Evolutionary conservation across 2,113 vertebrate genomes (phyloP), one percentile per base, ranked within the genome.

Genomic region (Ameiurus melas): DNA sequence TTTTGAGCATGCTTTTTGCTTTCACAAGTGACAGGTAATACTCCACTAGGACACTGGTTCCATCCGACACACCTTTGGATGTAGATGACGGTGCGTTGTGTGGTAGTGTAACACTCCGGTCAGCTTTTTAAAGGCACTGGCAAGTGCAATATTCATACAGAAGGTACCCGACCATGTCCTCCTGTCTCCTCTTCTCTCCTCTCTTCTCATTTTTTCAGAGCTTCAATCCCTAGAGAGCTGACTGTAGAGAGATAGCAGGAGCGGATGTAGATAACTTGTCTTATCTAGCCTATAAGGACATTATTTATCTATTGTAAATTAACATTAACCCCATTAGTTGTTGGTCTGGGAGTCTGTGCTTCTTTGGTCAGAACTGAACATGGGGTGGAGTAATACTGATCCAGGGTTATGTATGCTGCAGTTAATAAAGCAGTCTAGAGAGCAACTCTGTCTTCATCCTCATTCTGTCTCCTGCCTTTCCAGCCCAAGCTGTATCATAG

Each of bases 21-120:
- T 88, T 88, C 83, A 79, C 87, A 85, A 88, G 87, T 88, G 87
- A 85, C 87, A 88, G 87, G 87, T 85, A 88, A 88, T 88, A 88
- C 83, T 79, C 83, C 53, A 53, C 25, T 20, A 68, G 87, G 83
- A 53, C 20, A 16, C 30, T n/a, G 60, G 30, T 53, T 80, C 51
- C 58, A 79, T 84, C 30, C 51, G 7, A 62, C 87, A 88, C 83
- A 88, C 83, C 83, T 88, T 85, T 66, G 73, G 62, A 85, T 88
- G 71, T 85, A 79, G 83, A 88, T 79, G 87, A 84, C 73, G 0
- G 60, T 79, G 73, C 82, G 36, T 79, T 78, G 60, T 88, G 60
- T 53, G 75, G 73, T 43, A 30, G 60, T 78, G 82, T 68, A 88
- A 80, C 47, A 60, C 73, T 80, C 71, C 43, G 47, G 22, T 79